Evolutionary conservation across 2,888 invertebrate species (phyloP), one percentile per base, ranked within the genome.

Genomic region (Dicycla oo): DNA sequence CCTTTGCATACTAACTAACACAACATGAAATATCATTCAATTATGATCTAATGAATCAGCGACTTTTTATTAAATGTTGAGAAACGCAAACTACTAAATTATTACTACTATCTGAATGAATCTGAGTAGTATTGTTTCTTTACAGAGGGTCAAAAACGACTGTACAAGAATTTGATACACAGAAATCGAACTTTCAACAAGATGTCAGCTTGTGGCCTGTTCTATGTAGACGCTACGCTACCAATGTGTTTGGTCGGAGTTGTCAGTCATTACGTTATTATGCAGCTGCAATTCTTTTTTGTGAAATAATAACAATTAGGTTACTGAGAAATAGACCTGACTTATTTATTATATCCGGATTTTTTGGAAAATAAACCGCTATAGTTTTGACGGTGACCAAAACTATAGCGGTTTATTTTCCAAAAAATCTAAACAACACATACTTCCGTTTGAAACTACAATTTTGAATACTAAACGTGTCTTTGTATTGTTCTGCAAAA

Each of bases 281-380:
- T 53, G 53, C 53, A 53, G 53, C 26, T 53, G 53, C 53, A 53
- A 53, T 53, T 53, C 26, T 53, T 7, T 53, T 26, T 53, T 26
- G 53, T 53, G 15, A 26, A 53, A 53, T 53, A 51, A 23, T 51
- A 34, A 15, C 26, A 15, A 23, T 6, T 23, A 23, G 23, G 4
- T 7, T 51, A n/a, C n/a, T n/a, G n/a, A n/a, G n/a, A n/a, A n/a
- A 51, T 13, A 13, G 10, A n/a, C n/a, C n/a, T n/a, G n/a, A n/a
- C 5, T 51, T 13, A 13, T 13, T 23, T 13, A 23, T 23, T 51
- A 51, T 15, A 5, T 51, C 11, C 13, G 6, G 5, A 8, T 38
- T 38, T 38, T 38, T n/a, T 38, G 38, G 38, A 38, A 38, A 38
- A 38, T 8, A 38, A 8, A 8, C 38, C 38, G 3, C 8, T 38